Evolutionary conservation across 2,113 vertebrate species (phyloP), one percentile per base, ranked within the genome.

Genomic region (Porphyrio hochstetteri): DNA sequence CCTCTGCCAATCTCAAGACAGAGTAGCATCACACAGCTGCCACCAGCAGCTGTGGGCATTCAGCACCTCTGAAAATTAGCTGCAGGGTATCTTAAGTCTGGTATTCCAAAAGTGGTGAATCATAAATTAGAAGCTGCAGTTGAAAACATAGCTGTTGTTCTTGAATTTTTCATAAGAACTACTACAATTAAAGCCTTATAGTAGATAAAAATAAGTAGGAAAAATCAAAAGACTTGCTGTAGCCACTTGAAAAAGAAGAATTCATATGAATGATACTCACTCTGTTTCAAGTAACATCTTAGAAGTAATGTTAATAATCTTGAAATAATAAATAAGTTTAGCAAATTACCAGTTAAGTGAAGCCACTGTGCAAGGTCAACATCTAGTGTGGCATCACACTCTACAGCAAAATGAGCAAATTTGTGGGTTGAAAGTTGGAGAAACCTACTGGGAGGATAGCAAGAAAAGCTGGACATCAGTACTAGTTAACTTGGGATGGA

Each of bases 151-250:
- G 65, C 56, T 63, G 44, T 80, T 81, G 33, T 71, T 95, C 46
- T 92, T 91, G 80, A 86, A 64, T 91, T 88, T 95, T 94, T 95
- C 80, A 64, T 78, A 77, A 94, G 86, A 95, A 81, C n/a, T 75
- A 42, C 83, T 86, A 81, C 63, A 92, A 90, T 88, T 93, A 67
- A 86, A 90, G 44, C 24, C 28, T 76, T 71, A 24, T 21, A 69
- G 75, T 60, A 63, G 40, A 91, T 59, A 90, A 92, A 96, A 95
- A 88, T 77, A 86, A 88, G 33, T 50, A 23, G 40, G 52, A 55
- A 94, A 92, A 93, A 94, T 93, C 23, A 93, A 78, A 95, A 92
- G 36, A 33, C 24, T 84, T 89, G 35, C 48, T 86, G 42, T 79
- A 60, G 4, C 42, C 69, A 75, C 88, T 95, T 86, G 83, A 95